Base-by-base conservation (phyloP, 2,797 vertebrate genomes). In the Limosa lapponica region DNA sequence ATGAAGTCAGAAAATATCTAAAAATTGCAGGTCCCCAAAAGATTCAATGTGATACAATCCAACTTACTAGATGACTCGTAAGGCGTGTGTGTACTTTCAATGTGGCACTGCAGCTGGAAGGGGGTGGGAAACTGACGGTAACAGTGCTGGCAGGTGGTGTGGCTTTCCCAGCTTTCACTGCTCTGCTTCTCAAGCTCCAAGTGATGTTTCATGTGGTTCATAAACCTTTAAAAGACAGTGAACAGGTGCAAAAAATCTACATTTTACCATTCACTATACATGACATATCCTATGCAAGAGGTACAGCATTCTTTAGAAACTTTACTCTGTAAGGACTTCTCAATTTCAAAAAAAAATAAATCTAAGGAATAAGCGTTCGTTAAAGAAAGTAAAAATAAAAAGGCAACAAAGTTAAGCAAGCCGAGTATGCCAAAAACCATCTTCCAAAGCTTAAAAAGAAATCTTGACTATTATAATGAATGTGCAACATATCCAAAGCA, bases 171-270 rank as follows among this genome's bases (percentile, higher is more conserved):
- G 36, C 99, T 99, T 97, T 99, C 99, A 32, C 98, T 99, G 98
- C 99, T 99, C 97, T 99, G 99, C 96, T 99, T 99, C 95, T 99
- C 99, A 77, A 99, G 98, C 97, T 99, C 99, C 97, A 99, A 97
- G 96, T 99, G 99, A 96, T 99, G 99, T 81, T 99, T 99, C 99
- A 99, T 99, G 96, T 99, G 99, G 98, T 99, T 99, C 99, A 99
- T 99, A 96, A 99, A 99, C 98, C 99, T 99, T 98, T 20, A 90
- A 91, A 82, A 43, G 43, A 96, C 7, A 95, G 65, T 22, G 36
- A 94, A 93, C 72, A 97, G 78, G 82, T 92, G 82, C 51, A 96
- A 93, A 89, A 19, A 66, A 25, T 5, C 17, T 46, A 44, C 49
- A 85, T 92, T 93, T 96, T 79, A 91, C 86, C 30, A 79, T 46